These are phyloP conservation scores for Punctoribates punctum DNA, from an alignment of 2,888 invertebrate species.

Conservation along the genomic window DNA sequence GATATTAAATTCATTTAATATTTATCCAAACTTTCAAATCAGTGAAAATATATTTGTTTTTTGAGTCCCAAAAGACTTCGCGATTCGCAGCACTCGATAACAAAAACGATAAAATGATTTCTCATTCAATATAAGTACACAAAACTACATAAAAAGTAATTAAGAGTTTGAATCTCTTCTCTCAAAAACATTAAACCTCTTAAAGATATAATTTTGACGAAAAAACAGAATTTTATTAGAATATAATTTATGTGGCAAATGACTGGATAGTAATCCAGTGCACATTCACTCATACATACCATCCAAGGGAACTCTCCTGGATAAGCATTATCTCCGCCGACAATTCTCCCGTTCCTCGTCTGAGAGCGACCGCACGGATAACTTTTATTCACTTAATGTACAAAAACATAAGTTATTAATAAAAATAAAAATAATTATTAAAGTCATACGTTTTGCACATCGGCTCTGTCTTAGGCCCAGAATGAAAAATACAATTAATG, in stretches of 20 bases:
- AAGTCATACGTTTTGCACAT: constrained; percentile 9
- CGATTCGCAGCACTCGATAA: neutral
- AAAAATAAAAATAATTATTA: neutral
- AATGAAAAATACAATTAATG: neutral
- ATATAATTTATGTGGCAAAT: constrained; percentile 4
- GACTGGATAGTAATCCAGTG: neutral
- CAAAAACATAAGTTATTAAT: neutral
- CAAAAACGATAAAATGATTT: constrained; percentile 2
- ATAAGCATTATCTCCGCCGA: constrained; percentile 44
- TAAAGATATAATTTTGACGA: neutral
- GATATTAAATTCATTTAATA: neutral
- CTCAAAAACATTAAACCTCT: neutral
- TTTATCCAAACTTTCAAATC: neutral
- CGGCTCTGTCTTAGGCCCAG: neutral
- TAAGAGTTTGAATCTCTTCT: neutral
- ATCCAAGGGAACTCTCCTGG: constrained; percentile 46
- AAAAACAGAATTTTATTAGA: neutral
- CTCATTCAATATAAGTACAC: neutral
- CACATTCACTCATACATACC: constrained; percentile 36
- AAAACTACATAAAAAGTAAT: neutral
- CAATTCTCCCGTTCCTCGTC: constrained; percentile 41
- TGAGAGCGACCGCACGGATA: constrained; percentile 24
- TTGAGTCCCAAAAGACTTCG: neutral
- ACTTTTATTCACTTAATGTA: neutral
- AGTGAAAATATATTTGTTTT: neutral